Evolutionary conservation across 2,888 invertebrate genomes (phyloP).

Genomic region (Abscondita cerata): DNA sequence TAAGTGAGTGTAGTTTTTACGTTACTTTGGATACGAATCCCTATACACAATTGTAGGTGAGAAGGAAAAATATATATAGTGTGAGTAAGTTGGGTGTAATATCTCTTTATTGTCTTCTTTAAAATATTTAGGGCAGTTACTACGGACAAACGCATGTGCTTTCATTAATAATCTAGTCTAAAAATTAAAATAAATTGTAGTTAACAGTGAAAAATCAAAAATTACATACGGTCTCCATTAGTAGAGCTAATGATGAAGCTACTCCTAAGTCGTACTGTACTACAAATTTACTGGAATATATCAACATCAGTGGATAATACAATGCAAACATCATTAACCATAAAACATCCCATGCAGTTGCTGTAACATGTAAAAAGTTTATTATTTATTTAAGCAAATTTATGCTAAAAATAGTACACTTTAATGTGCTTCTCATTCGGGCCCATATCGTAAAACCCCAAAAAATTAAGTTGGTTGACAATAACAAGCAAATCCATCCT

Average conservation of each 20-base stretch:
- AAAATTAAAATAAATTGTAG: background rate
- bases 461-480: too few species aligned
- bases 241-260: background rate
- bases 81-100: background rate
- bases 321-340: too few species aligned
- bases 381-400: too few species aligned
- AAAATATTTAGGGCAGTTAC: background rate
- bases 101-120: background rate
- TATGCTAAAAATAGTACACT: too few species aligned
- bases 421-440: too few species aligned
- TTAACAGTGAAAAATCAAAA: too few species aligned
- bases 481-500: too few species aligned
- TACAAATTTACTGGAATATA: background rate
- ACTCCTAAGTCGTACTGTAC: background rate
- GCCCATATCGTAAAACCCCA: too few species aligned
- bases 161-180: constrained; percentile 6
- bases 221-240: constrained; percentile 12
- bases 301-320: too few species aligned
- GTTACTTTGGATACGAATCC: constrained; percentile 1
- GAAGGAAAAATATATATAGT: constrained; percentile 3
- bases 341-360: too few species aligned
- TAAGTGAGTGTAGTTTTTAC: too few species aligned
- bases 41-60: background rate
- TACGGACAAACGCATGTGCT: constrained; percentile 1
- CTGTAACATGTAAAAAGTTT: too few species aligned